Percentiles rank a stretch among this genome's conserved stretches.
Conservation (phyloP, 2,797 vertebrate genomes). For the Poecilia wingei region DNA sequence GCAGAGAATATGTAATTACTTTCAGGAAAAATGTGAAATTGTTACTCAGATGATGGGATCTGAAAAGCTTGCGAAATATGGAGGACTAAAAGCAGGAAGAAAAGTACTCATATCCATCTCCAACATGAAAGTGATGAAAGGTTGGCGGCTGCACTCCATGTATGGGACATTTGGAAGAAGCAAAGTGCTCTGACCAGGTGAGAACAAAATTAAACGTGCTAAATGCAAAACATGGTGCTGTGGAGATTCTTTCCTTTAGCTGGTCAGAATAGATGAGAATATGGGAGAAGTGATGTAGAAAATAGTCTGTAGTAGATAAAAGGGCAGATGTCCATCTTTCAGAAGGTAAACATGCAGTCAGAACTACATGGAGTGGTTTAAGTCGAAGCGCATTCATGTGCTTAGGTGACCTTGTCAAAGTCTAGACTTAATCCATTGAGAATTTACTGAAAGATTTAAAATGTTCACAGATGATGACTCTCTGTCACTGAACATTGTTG, state of each 20-base stretch:
- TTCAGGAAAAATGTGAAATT: neutral
- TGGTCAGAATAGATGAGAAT: too few species aligned
- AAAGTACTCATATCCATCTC: neutral
- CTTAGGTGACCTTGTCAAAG: neutral
- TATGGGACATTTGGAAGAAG: neutral
- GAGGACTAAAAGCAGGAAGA: neutral
- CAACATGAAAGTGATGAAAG: neutral
- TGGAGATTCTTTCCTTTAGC: neutral
- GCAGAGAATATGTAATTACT: neutral
- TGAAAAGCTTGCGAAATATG: neutral
- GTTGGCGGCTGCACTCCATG: neutral
- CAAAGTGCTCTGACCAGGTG: neutral
- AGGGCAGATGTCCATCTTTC: neutral
- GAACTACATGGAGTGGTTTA: neutral
- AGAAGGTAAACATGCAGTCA: neutral
- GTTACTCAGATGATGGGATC: neutral
- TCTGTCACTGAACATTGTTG: neutral
- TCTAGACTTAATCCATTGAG: neutral
- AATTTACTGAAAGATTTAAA: neutral
- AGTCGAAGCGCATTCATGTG: neutral
- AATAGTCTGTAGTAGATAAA: neutral
- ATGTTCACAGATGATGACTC: neutral
- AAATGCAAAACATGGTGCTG: neutral
- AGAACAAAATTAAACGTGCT: neutral
- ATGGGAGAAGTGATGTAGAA: neutral